These are phyloP conservation scores for Esox niger DNA, from an alignment of 2,113 vertebrate genomes.

Conservation along the genomic window DNA sequence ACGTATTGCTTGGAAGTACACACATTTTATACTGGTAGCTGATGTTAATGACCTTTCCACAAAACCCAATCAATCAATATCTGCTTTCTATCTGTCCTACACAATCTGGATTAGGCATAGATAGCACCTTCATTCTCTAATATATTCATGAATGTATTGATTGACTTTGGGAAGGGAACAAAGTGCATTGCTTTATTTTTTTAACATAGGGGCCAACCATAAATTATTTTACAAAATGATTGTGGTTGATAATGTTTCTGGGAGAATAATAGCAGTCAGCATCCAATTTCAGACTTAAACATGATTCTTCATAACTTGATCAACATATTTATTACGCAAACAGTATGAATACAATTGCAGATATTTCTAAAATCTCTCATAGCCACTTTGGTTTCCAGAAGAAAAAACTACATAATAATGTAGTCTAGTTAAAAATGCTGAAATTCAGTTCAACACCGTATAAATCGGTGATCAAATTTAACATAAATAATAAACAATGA, in stretches of 20 bases:
- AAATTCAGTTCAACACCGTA: too few species aligned
- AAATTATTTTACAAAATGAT: too few species aligned
- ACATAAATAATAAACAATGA: too few species aligned
- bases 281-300: neutral
- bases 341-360: neutral
- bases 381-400: too few species aligned
- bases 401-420: too few species aligned
- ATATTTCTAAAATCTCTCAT: too few species aligned
- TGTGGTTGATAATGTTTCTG: neutral
- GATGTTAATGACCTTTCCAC: neutral
- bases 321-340: neutral
- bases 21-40: neutral
- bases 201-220: neutral
- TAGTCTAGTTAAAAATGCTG: too few species aligned
- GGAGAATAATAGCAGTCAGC: neutral
- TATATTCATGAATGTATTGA: conserved; percentile 46
- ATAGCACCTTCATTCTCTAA: conserved; percentile 15
- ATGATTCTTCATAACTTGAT: neutral
- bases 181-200: conserved; percentile 24
- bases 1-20: too few species aligned
- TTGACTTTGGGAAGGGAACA: conserved; percentile 28
- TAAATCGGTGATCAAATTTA: too few species aligned
- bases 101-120: conserved; percentile 9
- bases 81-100: conserved; percentile 22
- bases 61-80: conserved; percentile 30